Conservation (phyloP, 1,140 invertebrate species). For the Eubasilissa regina region DNA sequence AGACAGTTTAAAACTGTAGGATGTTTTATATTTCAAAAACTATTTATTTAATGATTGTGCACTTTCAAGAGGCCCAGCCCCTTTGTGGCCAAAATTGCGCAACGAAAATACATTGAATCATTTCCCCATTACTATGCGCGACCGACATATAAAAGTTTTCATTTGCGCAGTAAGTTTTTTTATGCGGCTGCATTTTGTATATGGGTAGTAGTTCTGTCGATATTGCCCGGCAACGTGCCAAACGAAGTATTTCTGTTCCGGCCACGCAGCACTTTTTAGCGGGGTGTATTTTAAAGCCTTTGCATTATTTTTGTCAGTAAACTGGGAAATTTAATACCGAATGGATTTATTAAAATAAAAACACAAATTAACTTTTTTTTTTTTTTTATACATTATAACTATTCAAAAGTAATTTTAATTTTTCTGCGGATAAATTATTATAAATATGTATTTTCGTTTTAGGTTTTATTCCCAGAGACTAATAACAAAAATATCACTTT, state of each 20-base stretch:
- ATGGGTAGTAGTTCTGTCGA: conserved; percentile 44
- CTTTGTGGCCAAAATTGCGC: neutral
- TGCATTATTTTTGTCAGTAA: conserved; percentile 52
- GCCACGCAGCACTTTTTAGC: conserved; percentile 36
- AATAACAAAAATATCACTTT: too few relatives aligned
- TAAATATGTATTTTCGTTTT: too few relatives aligned
- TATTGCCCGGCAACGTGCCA: conserved; percentile 58
- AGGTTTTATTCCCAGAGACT: too few relatives aligned
- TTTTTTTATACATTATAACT: too few relatives aligned
- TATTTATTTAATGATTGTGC: neutral
- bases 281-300: conserved; percentile 50
- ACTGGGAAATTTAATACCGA: conserved; percentile 12
- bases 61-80: neutral
- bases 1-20: conserved; percentile 4
- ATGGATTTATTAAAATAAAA: neutral
- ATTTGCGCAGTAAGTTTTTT: conserved; percentile 44
- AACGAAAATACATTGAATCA: neutral
- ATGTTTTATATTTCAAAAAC: neutral
- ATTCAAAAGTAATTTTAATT: too few relatives aligned
- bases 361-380: too few relatives aligned
- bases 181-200: conserved; percentile 14
- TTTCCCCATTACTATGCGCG: neutral
- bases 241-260: conserved; percentile 40
- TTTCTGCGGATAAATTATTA: too few relatives aligned
- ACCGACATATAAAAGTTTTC: conserved; percentile 43